Conservation (phyloP, 2,797 vertebrate genomes). For the Myotis findleyi region DNA sequence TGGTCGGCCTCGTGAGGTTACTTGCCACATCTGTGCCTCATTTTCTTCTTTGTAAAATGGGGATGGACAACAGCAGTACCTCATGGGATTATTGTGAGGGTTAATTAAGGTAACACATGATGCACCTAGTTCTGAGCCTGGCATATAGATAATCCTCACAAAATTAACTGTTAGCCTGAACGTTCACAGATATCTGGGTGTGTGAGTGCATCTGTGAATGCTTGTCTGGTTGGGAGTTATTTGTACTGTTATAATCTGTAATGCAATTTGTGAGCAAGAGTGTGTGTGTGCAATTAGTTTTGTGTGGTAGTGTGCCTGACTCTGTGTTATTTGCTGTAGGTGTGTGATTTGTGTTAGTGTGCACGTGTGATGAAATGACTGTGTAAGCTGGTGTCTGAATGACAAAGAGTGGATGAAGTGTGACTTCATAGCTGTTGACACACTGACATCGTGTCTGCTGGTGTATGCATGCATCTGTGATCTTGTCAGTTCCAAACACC, state of each 20-base stretch:
- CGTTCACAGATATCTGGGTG: background rate
- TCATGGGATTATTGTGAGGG: background rate
- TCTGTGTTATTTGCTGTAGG: conserved; percentile 29
- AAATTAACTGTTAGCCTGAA: conserved; percentile 24
- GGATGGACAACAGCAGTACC: background rate
- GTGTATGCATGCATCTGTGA: conserved; percentile 41
- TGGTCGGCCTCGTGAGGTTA: background rate
- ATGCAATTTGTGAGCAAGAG: background rate
- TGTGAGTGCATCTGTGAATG: background rate
- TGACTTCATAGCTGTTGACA: background rate
- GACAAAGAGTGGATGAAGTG: conserved; percentile 8
- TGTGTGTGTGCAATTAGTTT: background rate
- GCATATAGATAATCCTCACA: background rate
- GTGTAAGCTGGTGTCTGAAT: background rate
- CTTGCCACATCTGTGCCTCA: background rate
- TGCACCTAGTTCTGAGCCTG: conserved; percentile 20
- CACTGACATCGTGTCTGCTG: conserved; percentile 12
- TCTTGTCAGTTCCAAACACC: conserved; percentile 53
- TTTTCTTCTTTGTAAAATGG: conserved; percentile 25
- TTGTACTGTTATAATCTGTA: background rate
- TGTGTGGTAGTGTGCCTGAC: background rate
- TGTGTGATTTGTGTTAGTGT: conserved; percentile 30
- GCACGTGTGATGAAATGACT: conserved; percentile 25
- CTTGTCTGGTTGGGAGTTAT: conserved; percentile 40
- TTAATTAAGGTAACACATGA: conserved; percentile 62